A percentile compares a stretch with the other conserved stretches of the same genome.
Conservation (phyloP, 1,140 invertebrate species). For the Prorops nasuta region DNA sequence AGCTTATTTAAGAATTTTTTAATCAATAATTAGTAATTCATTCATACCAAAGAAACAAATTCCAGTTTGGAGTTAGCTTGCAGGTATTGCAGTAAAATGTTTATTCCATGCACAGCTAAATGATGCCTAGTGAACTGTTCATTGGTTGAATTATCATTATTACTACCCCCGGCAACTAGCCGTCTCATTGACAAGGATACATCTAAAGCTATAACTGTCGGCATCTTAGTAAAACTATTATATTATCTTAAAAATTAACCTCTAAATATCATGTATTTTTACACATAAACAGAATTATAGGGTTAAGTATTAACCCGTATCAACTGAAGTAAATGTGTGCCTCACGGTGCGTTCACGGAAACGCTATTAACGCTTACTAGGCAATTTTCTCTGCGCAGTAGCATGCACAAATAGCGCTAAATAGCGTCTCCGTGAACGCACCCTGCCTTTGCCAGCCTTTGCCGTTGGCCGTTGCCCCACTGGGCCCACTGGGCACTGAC, state of each 20-base stretch:
- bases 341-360: no score
- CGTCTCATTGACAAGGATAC: slow-evolving; percentile 77
- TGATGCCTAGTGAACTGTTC: slow-evolving; percentile 63
- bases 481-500: no score
- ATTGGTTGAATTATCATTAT: slow-evolving; percentile 47
- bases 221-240: slow-evolving; percentile 61
- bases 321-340: no score
- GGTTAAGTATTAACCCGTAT: no score
- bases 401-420: no score
- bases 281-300: no score
- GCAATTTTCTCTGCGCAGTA: no score
- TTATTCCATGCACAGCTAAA: slow-evolving; percentile 81
- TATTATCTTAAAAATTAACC: background rate
- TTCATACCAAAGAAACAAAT: slow-evolving; percentile 84
- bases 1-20: slow-evolving; percentile 5
- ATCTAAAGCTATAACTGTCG: slow-evolving; percentile 76
- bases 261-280: no score
- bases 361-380: no score
- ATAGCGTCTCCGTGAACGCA: no score
- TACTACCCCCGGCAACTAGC: slow-evolving; percentile 60
- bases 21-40: slow-evolving; percentile 15
- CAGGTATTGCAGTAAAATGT: slow-evolving; percentile 81
- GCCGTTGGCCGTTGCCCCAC: no score
- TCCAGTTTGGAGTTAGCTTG: slow-evolving; percentile 81
- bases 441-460: no score